Percentiles rank a stretch among this genome's conserved stretches.
Evolutionary conservation across 2,888 invertebrate genomes (phyloP).

Genomic region (Homarus gammarus): DNA sequence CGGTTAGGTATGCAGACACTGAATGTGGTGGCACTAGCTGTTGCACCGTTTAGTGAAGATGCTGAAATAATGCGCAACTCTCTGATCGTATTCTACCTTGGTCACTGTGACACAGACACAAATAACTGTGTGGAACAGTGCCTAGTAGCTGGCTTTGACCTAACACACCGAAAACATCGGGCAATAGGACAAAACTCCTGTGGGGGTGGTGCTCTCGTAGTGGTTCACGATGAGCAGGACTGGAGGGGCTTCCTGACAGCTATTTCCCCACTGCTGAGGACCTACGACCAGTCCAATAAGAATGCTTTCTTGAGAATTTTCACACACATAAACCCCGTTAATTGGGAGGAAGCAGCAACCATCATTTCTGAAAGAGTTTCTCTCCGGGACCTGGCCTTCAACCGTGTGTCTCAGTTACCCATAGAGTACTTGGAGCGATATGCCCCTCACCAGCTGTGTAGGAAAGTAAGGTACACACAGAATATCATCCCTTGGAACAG

Average conservation of each 20-base stretch:
- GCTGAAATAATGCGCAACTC: not conserved
- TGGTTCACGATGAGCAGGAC: constrained; percentile 14
- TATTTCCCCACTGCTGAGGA: constrained; percentile 19
- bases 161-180: constrained; percentile 17
- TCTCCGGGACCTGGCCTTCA: constrained; percentile 18
- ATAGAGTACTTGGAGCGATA: constrained; percentile 25
- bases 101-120: not conserved
- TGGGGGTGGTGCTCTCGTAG: not conserved
- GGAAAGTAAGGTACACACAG: not conserved
- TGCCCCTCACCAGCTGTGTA: constrained; percentile 22
- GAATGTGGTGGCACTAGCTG: not conserved
- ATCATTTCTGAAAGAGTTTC: not conserved
- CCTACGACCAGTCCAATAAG: not conserved
- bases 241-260: constrained; percentile 19
- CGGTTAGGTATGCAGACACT: not conserved
- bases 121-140: not conserved
- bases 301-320: constrained; percentile 32
- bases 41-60: not conserved
- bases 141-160: constrained; percentile 34
- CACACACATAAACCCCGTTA: constrained; percentile 28
- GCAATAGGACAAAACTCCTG: constrained; percentile 1
- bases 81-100: not conserved
- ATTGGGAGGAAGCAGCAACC: constrained; percentile 33
- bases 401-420: constrained; percentile 22
- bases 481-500: not conserved